A percentile compares a stretch with the other conserved stretches of the same genome.
These are phyloP conservation scores for Hydrozoanthus tunicans DNA, from an alignment of 64 coral and sea anemone genomes.

Conservation along the genomic window DNA sequence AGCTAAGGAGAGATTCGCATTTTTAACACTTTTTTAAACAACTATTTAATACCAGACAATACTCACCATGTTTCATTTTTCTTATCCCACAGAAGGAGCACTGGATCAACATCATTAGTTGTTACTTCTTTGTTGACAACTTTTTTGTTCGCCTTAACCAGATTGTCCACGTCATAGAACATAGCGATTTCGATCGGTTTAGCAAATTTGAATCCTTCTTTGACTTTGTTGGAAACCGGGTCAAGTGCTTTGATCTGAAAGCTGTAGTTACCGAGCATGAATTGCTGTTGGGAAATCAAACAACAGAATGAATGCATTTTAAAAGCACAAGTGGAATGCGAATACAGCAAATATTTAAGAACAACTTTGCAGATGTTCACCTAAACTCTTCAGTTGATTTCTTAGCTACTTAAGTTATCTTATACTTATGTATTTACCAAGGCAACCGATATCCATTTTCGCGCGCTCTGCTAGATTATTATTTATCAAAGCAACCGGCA, in stretches of 20 bases:
- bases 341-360: too few species aligned
- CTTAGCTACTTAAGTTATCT: too few species aligned
- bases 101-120: slow-evolving; percentile 79
- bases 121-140: slow-evolving; percentile 81
- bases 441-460: too few species aligned
- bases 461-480: too few species aligned
- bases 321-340: too few species aligned
- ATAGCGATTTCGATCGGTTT: slow-evolving; percentile 82
- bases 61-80: slow-evolving; percentile 85
- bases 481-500: too few species aligned
- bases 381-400: too few species aligned
- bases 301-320: neutral
- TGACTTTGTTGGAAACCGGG: slow-evolving; percentile 61
- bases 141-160: slow-evolving; percentile 84
- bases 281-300: slow-evolving; percentile 66
- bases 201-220: slow-evolving; percentile 73
- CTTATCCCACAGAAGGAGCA: slow-evolving; percentile 78
- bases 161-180: slow-evolving; percentile 88
- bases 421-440: too few species aligned
- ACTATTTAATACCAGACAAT: neutral
- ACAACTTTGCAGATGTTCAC: too few species aligned
- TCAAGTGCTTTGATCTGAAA: slow-evolving; percentile 91
- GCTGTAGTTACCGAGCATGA: slow-evolving; percentile 96
- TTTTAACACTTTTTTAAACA: neutral
- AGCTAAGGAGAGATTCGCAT: neutral